A percentile compares a stretch with the other conserved stretches of the same genome.
phyloP scores from a whole-genome alignment of 2,888 invertebrate genomes.

The Ophion ellenae region DNA sequence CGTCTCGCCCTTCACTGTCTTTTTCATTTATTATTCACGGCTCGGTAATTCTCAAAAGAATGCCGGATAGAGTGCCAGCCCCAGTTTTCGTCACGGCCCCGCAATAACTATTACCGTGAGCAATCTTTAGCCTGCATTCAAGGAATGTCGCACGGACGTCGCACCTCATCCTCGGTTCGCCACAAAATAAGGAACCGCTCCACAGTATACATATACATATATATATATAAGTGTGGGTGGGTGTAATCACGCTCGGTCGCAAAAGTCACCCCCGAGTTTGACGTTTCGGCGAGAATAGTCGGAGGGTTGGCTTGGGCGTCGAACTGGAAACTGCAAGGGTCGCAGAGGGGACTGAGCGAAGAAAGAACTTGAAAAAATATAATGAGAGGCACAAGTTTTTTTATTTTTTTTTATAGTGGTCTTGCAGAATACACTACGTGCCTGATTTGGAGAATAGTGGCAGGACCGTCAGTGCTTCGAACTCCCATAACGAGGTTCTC shows the following conservation, averaged over 20 bases:
- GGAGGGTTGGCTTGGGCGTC: constrained; percentile 43
- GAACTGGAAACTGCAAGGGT: constrained; percentile 39
- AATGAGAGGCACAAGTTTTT: constrained; percentile 71
- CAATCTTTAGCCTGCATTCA: constrained; percentile 77
- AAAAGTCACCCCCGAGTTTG: constrained; percentile 61
- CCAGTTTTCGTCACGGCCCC: constrained; percentile 49
- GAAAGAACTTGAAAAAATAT: constrained; percentile 69
- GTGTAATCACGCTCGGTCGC: constrained; percentile 23
- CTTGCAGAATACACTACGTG: constrained; percentile 69
- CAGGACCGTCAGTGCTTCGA: too few species aligned
- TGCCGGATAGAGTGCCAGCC: constrained; percentile 49
- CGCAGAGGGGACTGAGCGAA: constrained; percentile 56
- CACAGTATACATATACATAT: neutral
- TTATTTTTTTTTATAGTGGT: constrained; percentile 45
- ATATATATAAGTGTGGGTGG: neutral
- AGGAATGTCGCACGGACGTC: constrained; percentile 69
- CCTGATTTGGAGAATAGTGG: constrained; percentile 64
- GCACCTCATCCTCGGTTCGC: constrained; percentile 46
- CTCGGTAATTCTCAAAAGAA: constrained; percentile 75
- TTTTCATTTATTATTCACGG: constrained; percentile 77
- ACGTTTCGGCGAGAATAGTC: constrained; percentile 22
- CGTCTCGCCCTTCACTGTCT: constrained; percentile 37
- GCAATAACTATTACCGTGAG: constrained; percentile 78
- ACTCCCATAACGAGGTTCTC: too few species aligned
- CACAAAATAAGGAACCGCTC: neutral